Evolutionary conservation across 1,140 invertebrate genomes (phyloP).

Genomic region (Camponotus pennsylvanicus): DNA sequence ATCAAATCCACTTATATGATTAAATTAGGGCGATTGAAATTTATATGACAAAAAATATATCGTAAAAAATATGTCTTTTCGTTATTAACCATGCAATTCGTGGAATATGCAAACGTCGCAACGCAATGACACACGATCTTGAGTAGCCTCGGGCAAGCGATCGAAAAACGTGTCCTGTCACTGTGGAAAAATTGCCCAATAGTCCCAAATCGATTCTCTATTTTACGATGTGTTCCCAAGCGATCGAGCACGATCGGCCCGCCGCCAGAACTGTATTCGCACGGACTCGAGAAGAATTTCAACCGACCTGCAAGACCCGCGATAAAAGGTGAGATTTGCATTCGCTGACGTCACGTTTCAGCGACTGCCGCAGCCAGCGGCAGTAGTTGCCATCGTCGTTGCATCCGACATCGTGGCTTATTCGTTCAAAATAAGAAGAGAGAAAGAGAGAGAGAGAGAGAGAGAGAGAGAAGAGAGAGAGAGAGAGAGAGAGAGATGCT

Average conservation of each 20-base stretch:
- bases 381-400: constrained; percentile 28
- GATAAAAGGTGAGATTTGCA: constrained; percentile 68
- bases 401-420: constrained; percentile 23
- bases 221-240: constrained; percentile 27
- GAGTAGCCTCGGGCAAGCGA: constrained; percentile 21
- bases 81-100: constrained; percentile 39
- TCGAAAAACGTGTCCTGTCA: constrained; percentile 32
- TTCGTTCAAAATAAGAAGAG: constrained; percentile 40
- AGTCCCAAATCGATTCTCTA: constrained; percentile 56
- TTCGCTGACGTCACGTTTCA: constrained; percentile 63
- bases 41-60: constrained; percentile 26
- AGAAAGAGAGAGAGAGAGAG: not conserved
- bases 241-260: constrained; percentile 33
- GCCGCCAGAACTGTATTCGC: constrained; percentile 6
- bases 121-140: constrained; percentile 44
- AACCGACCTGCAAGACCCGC: constrained; percentile 51
- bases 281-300: constrained; percentile 63
- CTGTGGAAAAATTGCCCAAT: constrained; percentile 38
- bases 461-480: not conserved
- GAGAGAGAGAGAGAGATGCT: too few species aligned
- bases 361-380: constrained; percentile 22
- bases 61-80: constrained; percentile 32
- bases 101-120: constrained; percentile 4
- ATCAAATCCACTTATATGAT: not conserved
- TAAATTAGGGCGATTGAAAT: constrained; percentile 39